A percentile compares a stretch with the other conserved stretches of the same genome.
Conservation (phyloP, 2,797 vertebrate species). For the Phrynocephalus vlangalii region DNA sequence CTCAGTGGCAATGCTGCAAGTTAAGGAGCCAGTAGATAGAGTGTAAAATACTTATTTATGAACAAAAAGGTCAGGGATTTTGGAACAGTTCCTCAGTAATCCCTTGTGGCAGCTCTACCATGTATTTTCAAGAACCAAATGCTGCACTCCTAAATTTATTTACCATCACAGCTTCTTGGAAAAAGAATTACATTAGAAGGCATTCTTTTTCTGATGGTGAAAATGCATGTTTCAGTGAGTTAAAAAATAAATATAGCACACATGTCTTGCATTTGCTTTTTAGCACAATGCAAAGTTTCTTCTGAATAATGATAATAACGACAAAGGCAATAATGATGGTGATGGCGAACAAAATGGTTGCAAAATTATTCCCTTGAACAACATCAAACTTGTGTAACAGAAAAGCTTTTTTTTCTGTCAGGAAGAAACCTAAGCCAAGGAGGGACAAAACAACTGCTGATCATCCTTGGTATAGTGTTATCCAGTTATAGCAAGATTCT, state of each 20-base stretch:
- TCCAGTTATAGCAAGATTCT: neutral
- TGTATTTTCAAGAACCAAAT: no score
- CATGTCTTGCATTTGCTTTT: neutral
- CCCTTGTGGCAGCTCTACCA: neutral
- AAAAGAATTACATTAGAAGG: slow-evolving; percentile 7
- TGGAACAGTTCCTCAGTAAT: neutral
- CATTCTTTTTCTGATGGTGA: no score
- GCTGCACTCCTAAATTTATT: neutral
- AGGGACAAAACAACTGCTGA: neutral
- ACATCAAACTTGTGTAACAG: neutral
- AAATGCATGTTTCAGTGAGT: neutral
- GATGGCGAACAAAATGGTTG: no score
- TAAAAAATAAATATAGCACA: neutral
- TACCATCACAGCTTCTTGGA: no score
- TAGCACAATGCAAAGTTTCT: neutral
- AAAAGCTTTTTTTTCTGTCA: neutral
- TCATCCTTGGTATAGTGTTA: neutral
- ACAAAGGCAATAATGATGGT: no score
- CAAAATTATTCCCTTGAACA: neutral
- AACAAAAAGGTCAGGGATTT: no score
- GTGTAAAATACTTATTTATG: neutral
- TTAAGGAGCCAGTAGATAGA: neutral
- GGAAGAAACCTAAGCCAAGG: no score
- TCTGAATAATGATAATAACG: neutral
- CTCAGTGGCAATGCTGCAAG: no score